These are phyloP conservation scores for Peromyscus nudipes DNA, from an alignment of 2,797 vertebrate genomes.

Conservation along the genomic window DNA sequence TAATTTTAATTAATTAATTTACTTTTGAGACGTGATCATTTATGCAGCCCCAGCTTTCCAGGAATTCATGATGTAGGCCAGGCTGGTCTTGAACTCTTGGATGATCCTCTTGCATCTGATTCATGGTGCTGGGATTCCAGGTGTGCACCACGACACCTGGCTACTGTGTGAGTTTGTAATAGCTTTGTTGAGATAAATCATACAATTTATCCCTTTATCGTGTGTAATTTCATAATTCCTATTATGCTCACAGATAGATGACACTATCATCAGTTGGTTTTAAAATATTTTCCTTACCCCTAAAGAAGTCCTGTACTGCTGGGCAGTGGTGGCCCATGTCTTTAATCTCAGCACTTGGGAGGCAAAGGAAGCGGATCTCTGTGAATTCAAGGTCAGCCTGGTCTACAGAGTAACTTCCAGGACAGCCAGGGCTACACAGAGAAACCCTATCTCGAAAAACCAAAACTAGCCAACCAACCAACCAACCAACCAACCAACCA, in stretches of 20 bases:
- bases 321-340: neutral
- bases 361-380: neutral
- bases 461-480: too few species aligned
- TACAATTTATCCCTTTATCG: neutral
- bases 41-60: neutral
- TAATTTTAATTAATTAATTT: neutral
- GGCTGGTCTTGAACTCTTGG: neutral
- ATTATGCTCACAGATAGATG: neutral
- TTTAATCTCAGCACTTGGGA: neutral
- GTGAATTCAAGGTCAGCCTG: neutral
- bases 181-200: neutral
- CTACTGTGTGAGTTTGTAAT: neutral
- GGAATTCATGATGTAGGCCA: neutral
- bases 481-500: too few species aligned
- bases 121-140: neutral
- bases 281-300: constrained; percentile 8
- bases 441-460: neutral
- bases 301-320: neutral
- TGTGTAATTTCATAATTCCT: neutral
- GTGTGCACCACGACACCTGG: too few species aligned
- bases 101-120: neutral
- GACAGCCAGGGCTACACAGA: neutral
- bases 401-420: neutral
- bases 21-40: neutral
- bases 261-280: neutral